Evolutionary conservation across 2,888 invertebrate species (phyloP).

Genomic region (Acleris cristana): DNA sequence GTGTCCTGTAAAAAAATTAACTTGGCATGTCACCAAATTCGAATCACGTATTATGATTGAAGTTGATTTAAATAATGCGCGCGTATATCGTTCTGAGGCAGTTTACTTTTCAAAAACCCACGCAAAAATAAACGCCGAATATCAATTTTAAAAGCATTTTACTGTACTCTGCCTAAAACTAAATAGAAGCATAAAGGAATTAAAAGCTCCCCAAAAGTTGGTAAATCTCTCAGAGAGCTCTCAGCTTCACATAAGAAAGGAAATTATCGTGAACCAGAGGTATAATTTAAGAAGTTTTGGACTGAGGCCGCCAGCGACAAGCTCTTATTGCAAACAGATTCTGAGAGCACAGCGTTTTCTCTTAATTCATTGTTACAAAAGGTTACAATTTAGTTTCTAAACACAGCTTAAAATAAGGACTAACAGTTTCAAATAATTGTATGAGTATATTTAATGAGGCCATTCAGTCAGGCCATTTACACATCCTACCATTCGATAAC

Average conservation of each 20-base stretch:
- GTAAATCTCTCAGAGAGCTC: slow-evolving; percentile 62
- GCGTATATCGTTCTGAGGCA: no score
- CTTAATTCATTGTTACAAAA: slow-evolving; percentile 28
- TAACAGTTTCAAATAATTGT: neutral
- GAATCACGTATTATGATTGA: no score
- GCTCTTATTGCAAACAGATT: slow-evolving; percentile 50
- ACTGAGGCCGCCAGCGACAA: slow-evolving; percentile 50
- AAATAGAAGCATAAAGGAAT: slow-evolving; percentile 47
- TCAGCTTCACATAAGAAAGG: slow-evolving; percentile 70
- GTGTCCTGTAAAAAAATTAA: no score
- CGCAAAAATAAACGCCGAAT: no score
- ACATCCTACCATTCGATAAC: no score
- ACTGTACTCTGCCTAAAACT: slow-evolving; percentile 7
- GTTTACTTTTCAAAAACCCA: no score
- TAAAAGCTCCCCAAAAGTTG: slow-evolving; percentile 58
- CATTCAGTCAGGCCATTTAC: no score
- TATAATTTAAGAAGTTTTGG: slow-evolving; percentile 68
- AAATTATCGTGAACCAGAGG: slow-evolving; percentile 67
- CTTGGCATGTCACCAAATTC: no score
- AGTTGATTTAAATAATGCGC: no score
- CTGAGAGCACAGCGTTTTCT: slow-evolving; percentile 43
- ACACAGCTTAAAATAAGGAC: slow-evolving; percentile 1
- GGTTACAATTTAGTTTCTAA: slow-evolving; percentile 15
- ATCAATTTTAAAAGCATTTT: no score
- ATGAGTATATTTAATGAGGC: neutral